A percentile compares a stretch with the other conserved stretches of the same genome.
phyloP scores from a whole-genome alignment of 2,888 invertebrate species.

The Noctua comes region DNA sequence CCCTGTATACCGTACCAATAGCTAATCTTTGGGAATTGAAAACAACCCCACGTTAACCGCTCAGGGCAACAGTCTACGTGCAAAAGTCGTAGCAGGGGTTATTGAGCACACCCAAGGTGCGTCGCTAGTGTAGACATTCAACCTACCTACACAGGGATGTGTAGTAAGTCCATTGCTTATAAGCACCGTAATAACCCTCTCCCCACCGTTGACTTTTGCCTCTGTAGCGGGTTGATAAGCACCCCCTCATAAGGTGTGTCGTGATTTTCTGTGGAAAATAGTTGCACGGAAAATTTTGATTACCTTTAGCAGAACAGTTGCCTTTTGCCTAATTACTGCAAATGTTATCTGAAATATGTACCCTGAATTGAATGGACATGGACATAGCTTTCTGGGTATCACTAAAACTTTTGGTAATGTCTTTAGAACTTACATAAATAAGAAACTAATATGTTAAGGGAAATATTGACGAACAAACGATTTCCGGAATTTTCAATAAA shows the following conservation, averaged over 20 bases:
- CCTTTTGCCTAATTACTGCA: background rate
- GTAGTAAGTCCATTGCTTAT: conserved; percentile 59
- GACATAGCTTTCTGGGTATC: background rate
- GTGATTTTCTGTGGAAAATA: conserved; percentile 46
- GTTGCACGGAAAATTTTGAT: conserved; percentile 4
- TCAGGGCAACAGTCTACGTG: background rate
- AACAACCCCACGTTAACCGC: background rate
- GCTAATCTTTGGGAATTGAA: background rate
- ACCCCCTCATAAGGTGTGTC: conserved; percentile 41
- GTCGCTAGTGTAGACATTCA: conserved; percentile 30
- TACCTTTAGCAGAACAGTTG: background rate
- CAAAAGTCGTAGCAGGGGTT: background rate
- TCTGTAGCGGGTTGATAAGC: conserved; percentile 61
- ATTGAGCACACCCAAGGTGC: background rate
- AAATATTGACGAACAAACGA: background rate
- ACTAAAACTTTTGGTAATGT: background rate
- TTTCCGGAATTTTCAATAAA: background rate
- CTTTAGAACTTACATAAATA: background rate
- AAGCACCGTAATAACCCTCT: conserved; percentile 60
- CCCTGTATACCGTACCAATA: background rate
- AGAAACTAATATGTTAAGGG: too few relatives aligned
- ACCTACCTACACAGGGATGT: conserved; percentile 26
- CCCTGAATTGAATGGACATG: background rate
- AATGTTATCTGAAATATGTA: background rate
- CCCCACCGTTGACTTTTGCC: conserved; percentile 65